These are phyloP conservation scores for Lithobius niger DNA, from an alignment of 1,140 invertebrate species.

Conservation along the genomic window DNA sequence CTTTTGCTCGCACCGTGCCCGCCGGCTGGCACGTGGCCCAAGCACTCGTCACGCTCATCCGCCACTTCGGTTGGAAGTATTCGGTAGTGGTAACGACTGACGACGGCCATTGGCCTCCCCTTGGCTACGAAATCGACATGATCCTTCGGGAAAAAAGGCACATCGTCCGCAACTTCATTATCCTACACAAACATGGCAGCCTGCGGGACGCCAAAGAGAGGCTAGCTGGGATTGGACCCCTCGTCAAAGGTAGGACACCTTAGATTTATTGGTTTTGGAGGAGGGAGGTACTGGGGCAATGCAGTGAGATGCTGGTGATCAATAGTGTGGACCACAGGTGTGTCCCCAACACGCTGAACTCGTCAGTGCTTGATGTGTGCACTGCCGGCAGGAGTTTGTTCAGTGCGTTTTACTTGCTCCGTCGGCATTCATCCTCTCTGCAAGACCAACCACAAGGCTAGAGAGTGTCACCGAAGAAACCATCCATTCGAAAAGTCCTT, in stretches of 20 bases:
- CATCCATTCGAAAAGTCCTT: too few species aligned
- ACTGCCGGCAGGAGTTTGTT: too few species aligned
- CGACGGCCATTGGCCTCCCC: constrained; percentile 5
- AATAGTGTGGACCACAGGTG: too few species aligned
- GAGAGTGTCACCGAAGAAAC: too few species aligned
- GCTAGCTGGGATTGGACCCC: not conserved
- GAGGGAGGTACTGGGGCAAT: too few species aligned
- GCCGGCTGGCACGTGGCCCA: not conserved
- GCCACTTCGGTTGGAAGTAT: constrained; percentile 11
- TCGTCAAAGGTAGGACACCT: constrained; percentile 9
- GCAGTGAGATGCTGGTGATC: too few species aligned
- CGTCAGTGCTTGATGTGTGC: too few species aligned
- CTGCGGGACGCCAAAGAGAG: not conserved
- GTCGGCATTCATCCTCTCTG: too few species aligned
- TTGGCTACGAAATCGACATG: constrained; percentile 11
- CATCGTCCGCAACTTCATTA: constrained; percentile 10
- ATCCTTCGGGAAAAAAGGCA: not conserved
- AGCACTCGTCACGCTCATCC: constrained; percentile 7
- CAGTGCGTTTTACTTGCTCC: too few species aligned
- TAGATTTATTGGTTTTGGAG: constrained; percentile 3
- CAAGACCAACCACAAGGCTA: too few species aligned
- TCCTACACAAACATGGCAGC: constrained; percentile 2
- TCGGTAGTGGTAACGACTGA: constrained; percentile 7
- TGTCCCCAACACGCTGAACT: too few species aligned
- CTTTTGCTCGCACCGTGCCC: constrained; percentile 6